Evolutionary conservation across 2,113 vertebrate genomes (phyloP).

Genomic region (Hemibates koningsi): DNA sequence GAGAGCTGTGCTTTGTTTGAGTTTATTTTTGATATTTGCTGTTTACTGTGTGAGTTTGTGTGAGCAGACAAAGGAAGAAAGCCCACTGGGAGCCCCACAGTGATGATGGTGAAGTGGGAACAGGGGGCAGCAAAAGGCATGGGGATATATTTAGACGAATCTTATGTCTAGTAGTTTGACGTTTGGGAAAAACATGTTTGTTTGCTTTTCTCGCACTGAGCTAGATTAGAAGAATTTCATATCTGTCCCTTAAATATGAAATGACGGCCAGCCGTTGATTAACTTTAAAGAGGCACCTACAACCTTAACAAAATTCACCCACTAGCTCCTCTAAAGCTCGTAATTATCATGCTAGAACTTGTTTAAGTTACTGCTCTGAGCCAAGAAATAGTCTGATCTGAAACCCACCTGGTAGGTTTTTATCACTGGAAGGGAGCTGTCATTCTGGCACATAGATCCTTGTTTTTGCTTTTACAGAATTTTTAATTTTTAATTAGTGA

Average conservation of each 20-base stretch:
- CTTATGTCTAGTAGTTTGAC: not conserved
- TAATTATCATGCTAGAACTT: not conserved
- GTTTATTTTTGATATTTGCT: conserved; percentile 26
- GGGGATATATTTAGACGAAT: not conserved
- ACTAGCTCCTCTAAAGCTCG: not conserved
- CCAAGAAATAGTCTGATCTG: not conserved
- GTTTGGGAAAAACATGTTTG: not conserved
- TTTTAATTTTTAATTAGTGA: not conserved
- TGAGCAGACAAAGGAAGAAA: not conserved
- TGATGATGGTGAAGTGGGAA: not conserved
- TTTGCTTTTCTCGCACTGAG: not conserved
- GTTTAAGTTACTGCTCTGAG: not conserved
- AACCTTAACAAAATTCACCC: not conserved
- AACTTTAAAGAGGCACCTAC: not conserved
- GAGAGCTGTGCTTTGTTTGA: conserved; percentile 12
- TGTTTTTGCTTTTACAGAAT: not conserved
- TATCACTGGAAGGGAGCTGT: not conserved
- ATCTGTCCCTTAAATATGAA: not conserved
- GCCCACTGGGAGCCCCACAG: not conserved
- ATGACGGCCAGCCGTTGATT: not conserved
- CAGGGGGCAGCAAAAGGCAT: not conserved
- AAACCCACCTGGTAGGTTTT: not conserved
- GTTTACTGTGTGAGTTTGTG: not conserved
- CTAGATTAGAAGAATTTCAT: not conserved
- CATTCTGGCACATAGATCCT: not conserved